Evolutionary conservation across 2,797 vertebrate genomes (phyloP), one percentile per base, ranked within the genome.

Genomic region (Lindbergichthys nudifrons): DNA sequence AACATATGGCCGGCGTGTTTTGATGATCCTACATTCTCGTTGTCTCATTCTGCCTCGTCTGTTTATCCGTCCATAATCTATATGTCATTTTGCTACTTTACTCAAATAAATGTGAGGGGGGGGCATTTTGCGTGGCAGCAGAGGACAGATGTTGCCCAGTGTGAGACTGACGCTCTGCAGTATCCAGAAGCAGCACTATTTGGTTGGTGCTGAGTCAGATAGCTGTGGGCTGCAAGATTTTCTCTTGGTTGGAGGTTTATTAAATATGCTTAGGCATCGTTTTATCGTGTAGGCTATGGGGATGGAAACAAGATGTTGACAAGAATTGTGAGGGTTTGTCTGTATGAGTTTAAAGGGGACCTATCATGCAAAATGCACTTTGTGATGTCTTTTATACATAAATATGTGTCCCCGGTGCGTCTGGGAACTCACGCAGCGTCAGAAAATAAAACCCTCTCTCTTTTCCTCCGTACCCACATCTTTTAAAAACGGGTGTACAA

Each of bases 101-200:
- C 42, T 23, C 8, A 59, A 66, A 82, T 73, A 78, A 82, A 77
- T 79, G 60, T 67, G 62, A 62, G 42, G 15, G 70, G 50, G 50
- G 68, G 62, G 70, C 56, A 13, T 85, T 82, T 82, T 82, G 66
- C 58, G 64, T 70, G 64, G 70, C 45, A 70, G 68, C 56, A 42
- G 60, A 82, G 82, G 80, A 83, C 92, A 92, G 89, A 92, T 93
- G 91, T 92, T 92, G 76, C 88, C 77, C 86, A 83, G 85, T 80
- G 77, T 88, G 89, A 82, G 77, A 72, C 70, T 85, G 84, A 82
- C 83, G 85, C 73, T 84, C 60, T 79, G 74, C 81, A 81, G 77
- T 48, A 82, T 85, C 70, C 64, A 79, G 62, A 77, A 72, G 82
- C 67, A 72, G 62, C 86, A 65, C 77, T 65, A 30, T 88, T 82